phyloP scores from a whole-genome alignment of 2,888 invertebrate species.

The Drosophila emarginata region DNA sequence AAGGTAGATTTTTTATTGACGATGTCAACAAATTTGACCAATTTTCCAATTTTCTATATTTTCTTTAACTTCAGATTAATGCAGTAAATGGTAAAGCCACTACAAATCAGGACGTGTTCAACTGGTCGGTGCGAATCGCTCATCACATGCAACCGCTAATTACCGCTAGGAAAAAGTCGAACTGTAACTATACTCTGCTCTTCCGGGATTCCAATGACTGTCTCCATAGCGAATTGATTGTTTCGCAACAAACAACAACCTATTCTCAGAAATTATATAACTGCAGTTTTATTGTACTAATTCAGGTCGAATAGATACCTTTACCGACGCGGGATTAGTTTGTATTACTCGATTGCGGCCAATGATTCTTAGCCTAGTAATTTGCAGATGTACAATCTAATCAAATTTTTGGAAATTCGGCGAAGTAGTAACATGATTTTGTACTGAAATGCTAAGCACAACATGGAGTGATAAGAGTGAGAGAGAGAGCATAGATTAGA shows the following conservation, averaged over 20 bases:
- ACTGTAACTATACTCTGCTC: slow-evolving; percentile 56
- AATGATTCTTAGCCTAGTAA: too few relatives aligned
- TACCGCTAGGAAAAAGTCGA: slow-evolving; percentile 41
- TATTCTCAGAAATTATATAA: neutral
- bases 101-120: slow-evolving; percentile 18
- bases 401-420: too few relatives aligned
- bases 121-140: slow-evolving; percentile 48
- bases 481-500: too few relatives aligned
- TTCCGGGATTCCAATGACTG: slow-evolving; percentile 61
- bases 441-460: too few relatives aligned
- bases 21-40: too few relatives aligned
- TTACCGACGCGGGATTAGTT: slow-evolving; percentile 54
- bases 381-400: too few relatives aligned
- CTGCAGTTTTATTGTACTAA: neutral
- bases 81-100: slow-evolving; percentile 21
- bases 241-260: too few relatives aligned
- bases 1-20: too few relatives aligned
- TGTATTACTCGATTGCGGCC: slow-evolving; percentile 56
- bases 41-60: too few relatives aligned
- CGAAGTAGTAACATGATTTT: too few relatives aligned
- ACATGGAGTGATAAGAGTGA: too few relatives aligned
- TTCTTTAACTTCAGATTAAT: neutral
- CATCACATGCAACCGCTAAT: slow-evolving; percentile 40
- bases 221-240: slow-evolving; percentile 41
- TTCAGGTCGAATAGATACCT: slow-evolving; percentile 31